Base-by-base conservation (phyloP, 2,888 invertebrate species). In the Meiosimyza decipiens region DNA sequence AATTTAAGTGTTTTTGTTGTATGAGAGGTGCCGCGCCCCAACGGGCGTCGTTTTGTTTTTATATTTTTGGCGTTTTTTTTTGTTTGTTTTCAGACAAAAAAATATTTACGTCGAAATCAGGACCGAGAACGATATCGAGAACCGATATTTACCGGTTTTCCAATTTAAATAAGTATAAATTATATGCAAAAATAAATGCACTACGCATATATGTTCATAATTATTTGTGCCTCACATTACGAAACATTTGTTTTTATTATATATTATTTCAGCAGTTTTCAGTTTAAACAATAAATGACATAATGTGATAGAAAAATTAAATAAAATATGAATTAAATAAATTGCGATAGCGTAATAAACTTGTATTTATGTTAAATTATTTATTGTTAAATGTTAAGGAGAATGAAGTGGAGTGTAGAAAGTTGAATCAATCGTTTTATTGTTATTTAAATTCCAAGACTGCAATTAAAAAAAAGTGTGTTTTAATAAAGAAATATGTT, bases 391-490 rank as follows among this genome's bases (percentile, higher is more conserved):
- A 63, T n/a, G 62, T 70, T 62, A 62, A 59, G 64, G 47, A 49
- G 64, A 40, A 69, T 65, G 71, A 60, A 54, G 66, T 73, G 62
- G 50, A 54, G 67, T 71, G 47, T 60, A 67, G 54, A 18, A 28
- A 33, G 28, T n/a, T 22, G 52, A 57, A 67, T 72, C 72, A 71
- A 55, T 47, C 64, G 28, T 57, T 73, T 74, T 71, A 71, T 40
- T 40, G 40, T 40, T 40, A 66, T 75, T 79, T 77, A 79, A 75
- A 79, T 79, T 75, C 79, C 79, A 75, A 79, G 79, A 78, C 79
- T 79, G 79, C 71, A 77, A 77, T 76, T 71, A 75, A 70, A 74
- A 71, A 75, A 75, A 69, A 22, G n/a, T 22, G 47, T 49, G 12
- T 49, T 64, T 22, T 11, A 52, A 16, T 15, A 33, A 52, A 52